phyloP scores from a whole-genome alignment of 1,140 invertebrate species.

The Drosophila pectinifera region DNA sequence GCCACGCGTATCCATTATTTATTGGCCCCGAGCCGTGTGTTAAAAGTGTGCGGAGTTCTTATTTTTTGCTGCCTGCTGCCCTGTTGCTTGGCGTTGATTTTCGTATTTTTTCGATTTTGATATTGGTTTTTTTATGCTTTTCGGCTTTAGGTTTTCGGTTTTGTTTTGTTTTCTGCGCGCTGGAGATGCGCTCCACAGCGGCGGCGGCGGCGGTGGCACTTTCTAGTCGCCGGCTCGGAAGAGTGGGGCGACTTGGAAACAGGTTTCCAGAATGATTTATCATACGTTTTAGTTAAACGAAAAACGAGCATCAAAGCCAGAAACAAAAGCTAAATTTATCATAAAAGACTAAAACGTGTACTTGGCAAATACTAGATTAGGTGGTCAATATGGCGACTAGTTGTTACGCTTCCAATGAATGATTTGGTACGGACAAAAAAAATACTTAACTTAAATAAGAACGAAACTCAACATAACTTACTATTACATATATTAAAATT shows the following conservation, averaged over 20 bases:
- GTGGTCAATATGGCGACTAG: not conserved
- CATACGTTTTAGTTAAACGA: constrained; percentile 78
- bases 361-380: constrained; percentile 44
- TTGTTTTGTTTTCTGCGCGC: constrained; percentile 20
- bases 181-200: constrained; percentile 59
- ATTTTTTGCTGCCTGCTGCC: constrained; percentile 31
- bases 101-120: constrained; percentile 28
- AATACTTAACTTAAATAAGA: no score
- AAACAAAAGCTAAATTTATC: constrained; percentile 78
- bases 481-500: no score
- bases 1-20: constrained; percentile 79
- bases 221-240: constrained; percentile 64
- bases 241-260: constrained; percentile 62
- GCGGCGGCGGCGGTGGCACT: constrained; percentile 62
- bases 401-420: not conserved
- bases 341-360: constrained; percentile 81
- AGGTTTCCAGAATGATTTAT: constrained; percentile 80
- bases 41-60: constrained; percentile 71
- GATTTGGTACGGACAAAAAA: not conserved
- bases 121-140: constrained; percentile 21
- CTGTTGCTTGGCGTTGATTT: constrained; percentile 51
- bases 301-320: constrained; percentile 63
- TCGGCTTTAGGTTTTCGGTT: constrained; percentile 10
- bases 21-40: constrained; percentile 61
- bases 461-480: no score